Evolutionary conservation across 2,888 invertebrate genomes (phyloP), one percentile per base, ranked within the genome.

Genomic region (Idaea aversata): DNA sequence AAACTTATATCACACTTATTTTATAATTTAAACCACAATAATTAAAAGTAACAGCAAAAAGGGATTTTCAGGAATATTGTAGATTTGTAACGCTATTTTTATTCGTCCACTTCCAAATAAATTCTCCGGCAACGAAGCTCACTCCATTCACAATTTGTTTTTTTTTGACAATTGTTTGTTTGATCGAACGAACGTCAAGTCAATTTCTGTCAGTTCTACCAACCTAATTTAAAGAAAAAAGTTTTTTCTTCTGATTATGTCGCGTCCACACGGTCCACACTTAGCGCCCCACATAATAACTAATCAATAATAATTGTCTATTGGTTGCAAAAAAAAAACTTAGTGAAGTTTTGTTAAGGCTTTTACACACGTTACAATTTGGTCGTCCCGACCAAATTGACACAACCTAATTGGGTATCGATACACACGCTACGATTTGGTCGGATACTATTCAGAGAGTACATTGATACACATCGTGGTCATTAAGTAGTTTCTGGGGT

Each of bases 21-120:
- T 85, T 76, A 81, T 68, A 82, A 83, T 80, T 82, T 77, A 69
- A 83, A 81, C 78, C 78, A 70, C 75, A 75, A 71, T 77, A 82
- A 70, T 80, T 80, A 68, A 75, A 82, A 78, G 79, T 73, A 77
- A 79, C 72, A 83, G 80, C 77, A 78, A 75, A 73, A 76, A 75
- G 80, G 82, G 91, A 91, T 91, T 85, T 86, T 78, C 80, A 76
- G 69, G 82, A 88, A 84, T 83, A 82, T 81, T 82, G 73, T 67
- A 80, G 91, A 91, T 91, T 88, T 78, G 82, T 72, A 69, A 79
- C 75, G 81, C 76, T 83, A 79, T 81, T 80, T 6, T 76, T 73
- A 75, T 79, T 83, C 78, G 80, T 80, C 83, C 79, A 80, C 84
- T 86, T 81, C 82, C 78, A 87, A 88, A 83, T 85, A 85, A 88